phyloP scores from a whole-genome alignment of 2,797 vertebrate genomes.

The Xenopus petersii region DNA sequence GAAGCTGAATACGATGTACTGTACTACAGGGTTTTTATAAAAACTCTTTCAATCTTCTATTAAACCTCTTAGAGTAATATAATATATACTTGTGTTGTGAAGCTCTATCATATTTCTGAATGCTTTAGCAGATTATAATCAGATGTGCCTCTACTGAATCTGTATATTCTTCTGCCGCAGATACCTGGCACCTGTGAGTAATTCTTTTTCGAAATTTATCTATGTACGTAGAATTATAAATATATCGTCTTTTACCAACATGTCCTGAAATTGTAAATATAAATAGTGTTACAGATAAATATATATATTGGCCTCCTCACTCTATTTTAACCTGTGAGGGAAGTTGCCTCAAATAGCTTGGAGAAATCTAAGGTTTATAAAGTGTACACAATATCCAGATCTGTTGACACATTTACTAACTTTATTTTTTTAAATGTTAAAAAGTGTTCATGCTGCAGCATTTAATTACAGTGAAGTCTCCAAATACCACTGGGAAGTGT shows the following conservation, averaged over 20 bases:
- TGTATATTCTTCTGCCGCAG: slow-evolving; percentile 59
- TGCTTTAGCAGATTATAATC: slow-evolving; percentile 27
- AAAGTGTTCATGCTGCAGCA: slow-evolving; percentile 60
- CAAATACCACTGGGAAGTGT: slow-evolving; percentile 47
- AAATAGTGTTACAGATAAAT: slow-evolving; percentile 47
- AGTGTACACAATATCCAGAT: slow-evolving; percentile 15
- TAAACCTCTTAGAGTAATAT: no score
- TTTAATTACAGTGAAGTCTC: slow-evolving; percentile 58
- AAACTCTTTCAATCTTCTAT: no score
- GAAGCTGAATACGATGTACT: no score
- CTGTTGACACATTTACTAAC: slow-evolving; percentile 60
- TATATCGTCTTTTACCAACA: slow-evolving; percentile 60
- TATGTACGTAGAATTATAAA: slow-evolving; percentile 54
- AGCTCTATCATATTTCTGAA: slow-evolving; percentile 37
- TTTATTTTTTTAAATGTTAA: slow-evolving; percentile 63
- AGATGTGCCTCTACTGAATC: slow-evolving; percentile 59
- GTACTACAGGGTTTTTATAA: no score
- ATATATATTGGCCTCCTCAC: slow-evolving; percentile 68
- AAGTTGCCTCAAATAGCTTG: slow-evolving; percentile 63
- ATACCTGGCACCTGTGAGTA: slow-evolving; percentile 57
- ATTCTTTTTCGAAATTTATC: slow-evolving; percentile 57
- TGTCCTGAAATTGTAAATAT: slow-evolving; percentile 60
- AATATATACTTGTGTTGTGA: neutral
- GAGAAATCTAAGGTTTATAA: slow-evolving; percentile 51
- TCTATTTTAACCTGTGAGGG: slow-evolving; percentile 79